These are phyloP conservation scores for Climacteris rufus DNA, from an alignment of 2,113 vertebrate genomes.

Conservation along the genomic window DNA sequence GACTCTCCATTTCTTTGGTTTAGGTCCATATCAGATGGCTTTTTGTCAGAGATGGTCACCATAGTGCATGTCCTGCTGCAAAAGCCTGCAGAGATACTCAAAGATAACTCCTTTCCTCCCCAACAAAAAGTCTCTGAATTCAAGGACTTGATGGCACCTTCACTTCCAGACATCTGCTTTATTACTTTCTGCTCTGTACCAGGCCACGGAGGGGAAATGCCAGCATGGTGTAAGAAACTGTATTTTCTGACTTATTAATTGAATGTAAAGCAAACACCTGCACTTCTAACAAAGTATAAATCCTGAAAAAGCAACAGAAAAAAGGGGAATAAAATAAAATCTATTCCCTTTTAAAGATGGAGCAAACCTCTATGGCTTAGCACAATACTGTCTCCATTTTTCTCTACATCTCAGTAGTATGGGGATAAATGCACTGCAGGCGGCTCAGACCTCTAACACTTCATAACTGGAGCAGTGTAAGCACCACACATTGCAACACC, in stretches of 20 bases:
- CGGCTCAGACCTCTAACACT: neutral
- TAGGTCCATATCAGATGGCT: neutral
- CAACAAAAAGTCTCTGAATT: neutral
- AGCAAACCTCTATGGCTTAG: neutral
- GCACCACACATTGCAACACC: neutral
- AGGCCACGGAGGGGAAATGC: neutral
- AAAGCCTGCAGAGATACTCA: neutral
- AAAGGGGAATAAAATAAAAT: neutral
- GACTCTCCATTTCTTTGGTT: neutral
- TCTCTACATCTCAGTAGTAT: neutral
- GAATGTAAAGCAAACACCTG: neutral
- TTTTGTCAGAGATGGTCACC: neutral
- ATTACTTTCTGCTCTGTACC: neutral
- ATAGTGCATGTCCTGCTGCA: neutral
- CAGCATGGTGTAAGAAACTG: neutral
- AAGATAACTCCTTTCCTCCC: neutral
- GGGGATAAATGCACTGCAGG: neutral
- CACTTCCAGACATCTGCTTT: neutral
- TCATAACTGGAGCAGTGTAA: neutral
- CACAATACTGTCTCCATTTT: neutral
- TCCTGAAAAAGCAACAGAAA: neutral
- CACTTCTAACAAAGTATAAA: neutral
- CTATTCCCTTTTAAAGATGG: neutral
- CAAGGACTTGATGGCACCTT: neutral
- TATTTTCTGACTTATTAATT: neutral